A percentile compares a stretch with the other conserved stretches of the same genome.
Conservation (phyloP, 2,797 vertebrate genomes). For the Thripadectes ignobilis region DNA sequence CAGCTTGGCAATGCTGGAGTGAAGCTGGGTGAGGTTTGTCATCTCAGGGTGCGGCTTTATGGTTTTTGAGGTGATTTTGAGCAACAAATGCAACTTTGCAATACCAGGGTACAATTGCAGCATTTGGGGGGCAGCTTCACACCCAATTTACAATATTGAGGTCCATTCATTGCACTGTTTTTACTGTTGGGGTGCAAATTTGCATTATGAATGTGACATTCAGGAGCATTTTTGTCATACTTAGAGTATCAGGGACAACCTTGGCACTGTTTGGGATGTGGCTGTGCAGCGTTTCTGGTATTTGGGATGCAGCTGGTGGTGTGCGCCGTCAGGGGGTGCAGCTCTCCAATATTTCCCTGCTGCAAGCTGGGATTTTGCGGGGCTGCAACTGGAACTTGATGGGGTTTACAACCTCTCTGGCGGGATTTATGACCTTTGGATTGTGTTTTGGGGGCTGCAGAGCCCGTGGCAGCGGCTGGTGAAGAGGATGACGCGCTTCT, state of each 20-base stretch:
- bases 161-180: rapidly evolving
- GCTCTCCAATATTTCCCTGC: background rate
- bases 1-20: background rate
- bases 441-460: constrained; percentile 41
- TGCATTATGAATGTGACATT: rapidly evolving
- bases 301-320: background rate
- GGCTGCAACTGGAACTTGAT: background rate
- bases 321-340: constrained; percentile 1
- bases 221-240: background rate
- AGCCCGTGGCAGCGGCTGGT: constrained; percentile 91
- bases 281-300: rapidly evolving
- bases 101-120: background rate
- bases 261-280: rapidly evolving
- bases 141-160: rapidly evolving
- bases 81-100: background rate
- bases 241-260: rapidly evolving
- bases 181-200: background rate
- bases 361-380: rapidly evolving
- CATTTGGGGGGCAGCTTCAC: rapidly evolving
- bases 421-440: rapidly evolving
- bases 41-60: rapidly evolving
- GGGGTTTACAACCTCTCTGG: rapidly evolving
- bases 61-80: background rate
- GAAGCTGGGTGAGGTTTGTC: background rate
- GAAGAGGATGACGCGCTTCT: constrained; percentile 92